Percentiles rank a stretch among this genome's conserved stretches.
Conservation (phyloP, 2,888 invertebrate species). For the Carpatolechia fugitivella region DNA sequence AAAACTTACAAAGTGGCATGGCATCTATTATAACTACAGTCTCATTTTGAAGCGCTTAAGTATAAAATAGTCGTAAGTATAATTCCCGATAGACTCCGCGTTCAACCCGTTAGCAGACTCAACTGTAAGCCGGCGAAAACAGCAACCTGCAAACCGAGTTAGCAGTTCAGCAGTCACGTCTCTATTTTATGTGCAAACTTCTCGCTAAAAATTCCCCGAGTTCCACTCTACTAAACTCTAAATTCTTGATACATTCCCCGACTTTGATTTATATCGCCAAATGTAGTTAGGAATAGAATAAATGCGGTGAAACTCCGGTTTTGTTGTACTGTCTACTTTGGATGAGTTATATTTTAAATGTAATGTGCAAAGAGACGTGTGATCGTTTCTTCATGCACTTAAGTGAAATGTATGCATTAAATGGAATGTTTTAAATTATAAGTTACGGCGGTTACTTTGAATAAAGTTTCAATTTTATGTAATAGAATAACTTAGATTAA, state of each 20-base stretch:
- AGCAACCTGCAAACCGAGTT: not conserved
- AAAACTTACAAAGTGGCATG: too few relatives aligned
- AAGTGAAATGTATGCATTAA: not conserved
- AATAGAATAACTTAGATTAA: too few relatives aligned
- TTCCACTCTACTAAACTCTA: constrained; percentile 1
- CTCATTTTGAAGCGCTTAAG: too few relatives aligned
- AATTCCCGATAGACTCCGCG: too few relatives aligned
- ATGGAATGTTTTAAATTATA: too few relatives aligned
- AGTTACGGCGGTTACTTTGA: too few relatives aligned
- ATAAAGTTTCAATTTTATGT: too few relatives aligned
- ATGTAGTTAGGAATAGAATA: not conserved
- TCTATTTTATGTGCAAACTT: constrained; percentile 13
- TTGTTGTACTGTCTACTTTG: not conserved
- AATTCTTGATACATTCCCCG: constrained; percentile 1
- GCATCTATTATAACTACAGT: too few relatives aligned
- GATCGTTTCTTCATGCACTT: not conserved
- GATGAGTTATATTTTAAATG: constrained; percentile 1
- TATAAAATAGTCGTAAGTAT: too few relatives aligned
- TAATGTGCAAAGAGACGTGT: not conserved
- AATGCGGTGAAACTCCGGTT: not conserved
- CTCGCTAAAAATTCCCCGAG: constrained; percentile 10
- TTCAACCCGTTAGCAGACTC: not conserved
- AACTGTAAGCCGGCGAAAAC: not conserved
- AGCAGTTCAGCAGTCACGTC: constrained; percentile 7
- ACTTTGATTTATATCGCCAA: constrained; percentile 7